Conservation (phyloP, 2,888 invertebrate genomes). For the Drosophila nigricruria region DNA sequence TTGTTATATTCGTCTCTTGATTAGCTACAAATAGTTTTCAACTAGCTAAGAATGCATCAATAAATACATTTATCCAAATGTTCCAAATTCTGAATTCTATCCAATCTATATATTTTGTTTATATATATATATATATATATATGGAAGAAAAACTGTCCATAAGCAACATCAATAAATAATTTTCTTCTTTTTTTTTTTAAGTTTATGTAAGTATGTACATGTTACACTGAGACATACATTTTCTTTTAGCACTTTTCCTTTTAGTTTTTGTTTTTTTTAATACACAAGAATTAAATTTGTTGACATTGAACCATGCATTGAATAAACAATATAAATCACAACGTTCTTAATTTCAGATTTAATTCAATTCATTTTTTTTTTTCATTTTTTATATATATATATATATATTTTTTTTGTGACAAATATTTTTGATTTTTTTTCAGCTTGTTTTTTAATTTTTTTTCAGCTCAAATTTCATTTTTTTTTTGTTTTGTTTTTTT, state of each 20-base stretch:
- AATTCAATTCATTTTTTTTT: slow-evolving; percentile 21
- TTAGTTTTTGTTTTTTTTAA: slow-evolving; percentile 33
- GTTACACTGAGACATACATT: slow-evolving; percentile 34
- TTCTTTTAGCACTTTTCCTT: slow-evolving; percentile 32
- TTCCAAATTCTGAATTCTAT: slow-evolving; percentile 32
- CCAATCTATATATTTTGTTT: slow-evolving; percentile 20
- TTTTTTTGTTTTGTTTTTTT: slow-evolving; percentile 28
- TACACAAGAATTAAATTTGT: slow-evolving; percentile 47
- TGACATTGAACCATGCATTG: slow-evolving; percentile 71
- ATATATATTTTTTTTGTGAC: slow-evolving; percentile 15
- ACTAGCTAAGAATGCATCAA: slow-evolving; percentile 77
- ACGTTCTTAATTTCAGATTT: slow-evolving; percentile 68
- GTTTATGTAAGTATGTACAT: slow-evolving; percentile 27
- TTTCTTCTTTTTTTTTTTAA: not conserved
- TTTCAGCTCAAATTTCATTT: slow-evolving; percentile 44
- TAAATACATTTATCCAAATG: slow-evolving; percentile 73
- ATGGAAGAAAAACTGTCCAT: slow-evolving; percentile 83
- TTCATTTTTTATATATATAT: slow-evolving; percentile 21
- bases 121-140: slow-evolving; percentile 44
- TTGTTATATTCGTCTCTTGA: slow-evolving; percentile 24
- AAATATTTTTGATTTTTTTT: slow-evolving; percentile 42
- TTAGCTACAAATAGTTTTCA: slow-evolving; percentile 57
- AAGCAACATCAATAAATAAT: slow-evolving; percentile 68
- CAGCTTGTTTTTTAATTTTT: slow-evolving; percentile 41
- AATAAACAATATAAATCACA: slow-evolving; percentile 75